A percentile compares a stretch with the other conserved stretches of the same genome.
These are phyloP conservation scores for Coturnix japonica DNA, from an alignment of 2,113 vertebrate genomes.

Conservation along the genomic window DNA sequence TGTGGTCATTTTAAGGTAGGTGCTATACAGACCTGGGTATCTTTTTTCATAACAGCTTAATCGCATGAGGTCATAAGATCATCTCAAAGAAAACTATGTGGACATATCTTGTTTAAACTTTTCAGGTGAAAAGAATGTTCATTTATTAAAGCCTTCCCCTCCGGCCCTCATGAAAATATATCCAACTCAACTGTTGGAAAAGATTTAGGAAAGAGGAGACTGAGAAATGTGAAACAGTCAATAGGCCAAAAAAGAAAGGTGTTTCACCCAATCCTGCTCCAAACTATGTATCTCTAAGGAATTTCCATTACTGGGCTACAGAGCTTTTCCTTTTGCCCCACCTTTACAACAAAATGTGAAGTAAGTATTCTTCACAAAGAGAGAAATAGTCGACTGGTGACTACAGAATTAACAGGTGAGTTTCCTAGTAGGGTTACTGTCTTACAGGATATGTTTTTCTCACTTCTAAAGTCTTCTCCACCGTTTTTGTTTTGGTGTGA, in stretches of 20 bases:
- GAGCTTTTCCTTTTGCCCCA: background rate
- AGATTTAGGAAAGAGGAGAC: background rate
- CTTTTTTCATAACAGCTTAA: background rate
- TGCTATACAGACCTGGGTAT: background rate
- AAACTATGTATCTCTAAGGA: background rate
- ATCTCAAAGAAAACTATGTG: background rate
- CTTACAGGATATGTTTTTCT: background rate
- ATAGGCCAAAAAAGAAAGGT: background rate
- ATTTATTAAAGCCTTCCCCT: background rate
- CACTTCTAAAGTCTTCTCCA: background rate
- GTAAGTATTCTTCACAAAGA: background rate
- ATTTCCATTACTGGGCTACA: background rate
- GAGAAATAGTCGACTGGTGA: background rate
- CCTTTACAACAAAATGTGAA: background rate
- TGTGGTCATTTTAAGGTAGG: background rate
- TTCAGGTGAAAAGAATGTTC: background rate
- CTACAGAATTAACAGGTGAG: background rate
- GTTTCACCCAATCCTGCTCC: background rate
- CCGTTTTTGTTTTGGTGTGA: background rate
- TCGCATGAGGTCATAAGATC: background rate
- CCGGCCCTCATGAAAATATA: background rate
- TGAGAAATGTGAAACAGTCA: background rate
- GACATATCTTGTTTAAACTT: background rate
- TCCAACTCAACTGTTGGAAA: background rate
- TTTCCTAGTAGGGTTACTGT: background rate